Evolutionary conservation across 2,113 vertebrate species (phyloP).

Genomic region (Carassius carassius): DNA sequence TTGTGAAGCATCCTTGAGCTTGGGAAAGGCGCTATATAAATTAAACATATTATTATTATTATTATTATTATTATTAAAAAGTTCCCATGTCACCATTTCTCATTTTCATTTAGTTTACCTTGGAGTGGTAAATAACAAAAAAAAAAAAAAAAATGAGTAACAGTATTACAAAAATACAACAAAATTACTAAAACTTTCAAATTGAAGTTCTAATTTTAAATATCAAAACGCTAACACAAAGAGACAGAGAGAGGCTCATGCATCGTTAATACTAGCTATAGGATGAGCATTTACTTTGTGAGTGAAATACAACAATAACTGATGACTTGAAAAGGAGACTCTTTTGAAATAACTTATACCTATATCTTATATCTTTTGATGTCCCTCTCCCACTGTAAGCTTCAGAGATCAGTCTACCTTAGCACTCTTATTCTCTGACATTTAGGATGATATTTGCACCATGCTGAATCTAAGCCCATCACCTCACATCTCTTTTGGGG

Average conservation of each 20-base stretch:
- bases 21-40: too few relatives aligned
- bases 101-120: too few relatives aligned
- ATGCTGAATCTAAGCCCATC: constrained; percentile 9
- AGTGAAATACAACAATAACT: neutral
- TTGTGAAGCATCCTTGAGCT: too few relatives aligned
- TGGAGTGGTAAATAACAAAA: neutral
- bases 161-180: too few relatives aligned
- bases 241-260: neutral
- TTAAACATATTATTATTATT: too few relatives aligned
- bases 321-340: neutral
- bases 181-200: neutral
- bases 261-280: neutral
- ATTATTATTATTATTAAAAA: too few relatives aligned
- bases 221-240: neutral
- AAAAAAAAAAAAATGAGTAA: too few relatives aligned
- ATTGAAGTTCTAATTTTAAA: neutral
- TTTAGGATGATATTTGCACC: constrained; percentile 41
- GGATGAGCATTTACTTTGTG: neutral
- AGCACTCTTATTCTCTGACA: constrained; percentile 26
- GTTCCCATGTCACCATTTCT: too few relatives aligned
- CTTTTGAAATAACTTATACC: neutral
- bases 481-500: constrained; percentile 27
- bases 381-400: neutral
- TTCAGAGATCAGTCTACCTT: constrained; percentile 3
- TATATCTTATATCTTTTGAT: neutral